phyloP scores from a whole-genome alignment of 2,113 vertebrate genomes.

The Channa argus region DNA sequence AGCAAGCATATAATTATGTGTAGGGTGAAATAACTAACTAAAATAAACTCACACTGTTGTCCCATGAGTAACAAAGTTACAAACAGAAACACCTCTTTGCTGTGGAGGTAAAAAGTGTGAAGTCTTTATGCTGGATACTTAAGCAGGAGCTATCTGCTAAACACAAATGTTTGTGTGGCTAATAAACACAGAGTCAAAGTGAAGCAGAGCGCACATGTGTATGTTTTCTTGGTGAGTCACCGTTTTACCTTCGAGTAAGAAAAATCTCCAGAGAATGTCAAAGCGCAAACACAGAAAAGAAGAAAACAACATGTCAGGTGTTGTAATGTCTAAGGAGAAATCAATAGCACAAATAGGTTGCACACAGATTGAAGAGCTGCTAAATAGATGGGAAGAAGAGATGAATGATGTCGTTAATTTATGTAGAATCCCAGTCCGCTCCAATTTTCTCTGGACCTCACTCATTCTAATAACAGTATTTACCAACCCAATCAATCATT shows the following conservation, averaged over 20 bases:
- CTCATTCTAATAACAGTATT: conserved; percentile 20
- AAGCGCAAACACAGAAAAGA: neutral
- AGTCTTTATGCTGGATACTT: conserved; percentile 38
- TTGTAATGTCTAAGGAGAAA: conserved; percentile 30
- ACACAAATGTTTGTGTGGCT: conserved; percentile 14
- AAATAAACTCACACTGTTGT: too few relatives aligned
- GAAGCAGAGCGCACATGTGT: conserved; percentile 27
- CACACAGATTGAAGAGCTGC: conserved; percentile 6
- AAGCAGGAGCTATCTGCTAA: conserved; percentile 24
- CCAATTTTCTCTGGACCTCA: neutral
- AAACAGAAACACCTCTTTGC: too few relatives aligned
- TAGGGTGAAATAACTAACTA: too few relatives aligned
- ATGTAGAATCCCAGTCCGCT: conserved; percentile 18
- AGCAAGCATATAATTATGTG: too few relatives aligned
- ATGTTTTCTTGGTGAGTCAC: conserved; percentile 48
- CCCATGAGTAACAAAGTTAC: too few relatives aligned
- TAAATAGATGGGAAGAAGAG: conserved; percentile 2
- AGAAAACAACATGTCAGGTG: neutral
- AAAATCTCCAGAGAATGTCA: conserved; percentile 8
- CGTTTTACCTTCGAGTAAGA: conserved; percentile 11
- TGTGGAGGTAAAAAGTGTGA: neutral
- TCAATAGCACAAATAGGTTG: conserved; percentile 22
- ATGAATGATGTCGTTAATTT: conserved; percentile 28
- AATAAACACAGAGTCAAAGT: neutral
- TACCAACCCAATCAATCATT: conserved; percentile 33